phyloP scores from a whole-genome alignment of 2,113 vertebrate species.

The Hyla sarda region DNA sequence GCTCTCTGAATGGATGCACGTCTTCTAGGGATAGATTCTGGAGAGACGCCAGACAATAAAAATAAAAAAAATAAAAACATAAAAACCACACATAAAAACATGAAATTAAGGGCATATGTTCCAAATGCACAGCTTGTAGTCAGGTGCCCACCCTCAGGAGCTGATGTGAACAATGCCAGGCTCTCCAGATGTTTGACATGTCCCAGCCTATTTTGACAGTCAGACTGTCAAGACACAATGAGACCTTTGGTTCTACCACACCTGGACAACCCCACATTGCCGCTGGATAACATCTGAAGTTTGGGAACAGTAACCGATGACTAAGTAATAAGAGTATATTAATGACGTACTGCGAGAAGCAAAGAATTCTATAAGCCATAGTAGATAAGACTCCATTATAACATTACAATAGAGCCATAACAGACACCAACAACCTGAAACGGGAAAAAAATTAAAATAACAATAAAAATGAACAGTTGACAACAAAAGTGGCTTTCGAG shows the following conservation, averaged over 20 bases:
- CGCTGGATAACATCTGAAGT: conserved; percentile 7
- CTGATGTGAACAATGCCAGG: background rate
- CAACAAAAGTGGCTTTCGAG: conserved; percentile 25
- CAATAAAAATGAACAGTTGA: background rate
- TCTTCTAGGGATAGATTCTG: background rate
- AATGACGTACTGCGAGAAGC: conserved; percentile 25
- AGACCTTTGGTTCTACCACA: background rate
- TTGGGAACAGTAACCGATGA: background rate
- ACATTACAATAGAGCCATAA: background rate
- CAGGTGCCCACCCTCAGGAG: background rate
- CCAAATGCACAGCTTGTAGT: background rate
- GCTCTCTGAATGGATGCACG: background rate
- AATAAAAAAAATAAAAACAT: background rate
- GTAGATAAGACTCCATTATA: background rate
- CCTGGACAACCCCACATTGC: too few species aligned
- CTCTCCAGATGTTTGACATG: background rate
- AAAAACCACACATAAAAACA: background rate
- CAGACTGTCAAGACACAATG: background rate
- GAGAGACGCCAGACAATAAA: background rate
- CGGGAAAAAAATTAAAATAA: background rate
- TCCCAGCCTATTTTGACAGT: background rate
- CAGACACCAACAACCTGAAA: conserved; percentile 18
- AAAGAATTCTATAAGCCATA: background rate
- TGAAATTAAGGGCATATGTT: background rate
- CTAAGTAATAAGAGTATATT: background rate